phyloP scores from a whole-genome alignment of 2,113 vertebrate genomes.

The Nyctibius bracteatus region DNA sequence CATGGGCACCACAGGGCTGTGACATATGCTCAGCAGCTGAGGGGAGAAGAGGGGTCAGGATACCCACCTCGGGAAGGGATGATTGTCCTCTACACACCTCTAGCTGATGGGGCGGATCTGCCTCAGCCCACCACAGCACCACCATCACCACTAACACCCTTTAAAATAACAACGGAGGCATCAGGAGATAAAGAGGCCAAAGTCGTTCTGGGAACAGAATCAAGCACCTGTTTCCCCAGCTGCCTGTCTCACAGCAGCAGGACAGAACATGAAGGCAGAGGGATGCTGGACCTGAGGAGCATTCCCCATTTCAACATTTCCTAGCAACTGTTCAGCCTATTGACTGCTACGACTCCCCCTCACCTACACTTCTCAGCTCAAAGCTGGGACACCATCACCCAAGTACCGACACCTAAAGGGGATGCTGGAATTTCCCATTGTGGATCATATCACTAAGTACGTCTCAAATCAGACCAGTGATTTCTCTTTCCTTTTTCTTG shows the following conservation, averaged over 20 bases:
- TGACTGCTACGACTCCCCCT: not conserved
- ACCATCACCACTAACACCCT: not conserved
- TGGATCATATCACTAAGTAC: not conserved
- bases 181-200: not conserved
- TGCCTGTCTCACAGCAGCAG: not conserved
- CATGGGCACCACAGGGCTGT: not conserved
- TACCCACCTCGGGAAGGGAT: not conserved
- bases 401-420: not conserved
- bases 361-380: not conserved
- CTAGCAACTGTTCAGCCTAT: not conserved
- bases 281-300: rapidly evolving
- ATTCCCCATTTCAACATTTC: not conserved
- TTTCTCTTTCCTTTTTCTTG: not conserved
- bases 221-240: rapidly evolving
- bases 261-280: not conserved
- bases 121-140: not conserved
- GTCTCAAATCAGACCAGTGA: not conserved
- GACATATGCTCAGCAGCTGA: not conserved
- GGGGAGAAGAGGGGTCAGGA: not conserved
- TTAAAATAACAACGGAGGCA: not conserved
- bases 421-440: not conserved
- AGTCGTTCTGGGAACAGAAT: not conserved
- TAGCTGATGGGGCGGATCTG: not conserved
- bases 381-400: not conserved
- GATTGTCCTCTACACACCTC: not conserved